Conservation (phyloP, 2,888 invertebrate genomes). For the Eupithecia abbreviata region DNA sequence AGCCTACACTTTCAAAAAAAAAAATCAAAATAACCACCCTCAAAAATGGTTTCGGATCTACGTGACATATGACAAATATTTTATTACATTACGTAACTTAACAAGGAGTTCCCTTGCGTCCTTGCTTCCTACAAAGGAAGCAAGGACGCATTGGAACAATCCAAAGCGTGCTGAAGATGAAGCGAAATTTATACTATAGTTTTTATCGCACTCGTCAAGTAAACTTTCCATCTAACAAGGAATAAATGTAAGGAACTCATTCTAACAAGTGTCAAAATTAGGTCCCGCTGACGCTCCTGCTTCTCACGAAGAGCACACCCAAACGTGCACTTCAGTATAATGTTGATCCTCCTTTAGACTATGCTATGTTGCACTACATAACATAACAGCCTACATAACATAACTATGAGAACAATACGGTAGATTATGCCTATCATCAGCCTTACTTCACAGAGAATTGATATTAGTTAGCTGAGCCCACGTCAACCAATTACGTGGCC, state of each 20-base stretch:
- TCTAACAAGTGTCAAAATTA: background rate
- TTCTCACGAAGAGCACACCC: background rate
- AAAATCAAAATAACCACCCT: background rate
- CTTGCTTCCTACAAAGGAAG: too few relatives aligned
- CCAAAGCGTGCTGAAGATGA: background rate
- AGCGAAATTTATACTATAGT: background rate
- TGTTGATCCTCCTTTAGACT: background rate
- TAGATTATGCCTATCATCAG: slow-evolving; percentile 8
- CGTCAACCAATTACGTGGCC: slow-evolving; percentile 37
- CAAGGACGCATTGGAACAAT: too few relatives aligned
- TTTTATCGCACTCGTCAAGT: background rate
- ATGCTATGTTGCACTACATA: background rate
- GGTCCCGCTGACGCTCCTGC: background rate
- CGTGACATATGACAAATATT: background rate
- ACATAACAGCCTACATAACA: background rate
- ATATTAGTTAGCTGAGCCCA: slow-evolving; percentile 28
- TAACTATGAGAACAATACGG: background rate
- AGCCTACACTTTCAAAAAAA: too few relatives aligned
- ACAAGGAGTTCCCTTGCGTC: background rate
- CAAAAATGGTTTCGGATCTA: background rate
- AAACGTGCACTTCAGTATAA: background rate
- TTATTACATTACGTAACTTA: background rate
- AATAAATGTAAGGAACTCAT: background rate
- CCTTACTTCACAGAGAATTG: slow-evolving; percentile 22
- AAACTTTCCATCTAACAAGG: background rate